Base-by-base conservation (phyloP, 2,113 vertebrate species). In the Perccottus glenii region DNA sequence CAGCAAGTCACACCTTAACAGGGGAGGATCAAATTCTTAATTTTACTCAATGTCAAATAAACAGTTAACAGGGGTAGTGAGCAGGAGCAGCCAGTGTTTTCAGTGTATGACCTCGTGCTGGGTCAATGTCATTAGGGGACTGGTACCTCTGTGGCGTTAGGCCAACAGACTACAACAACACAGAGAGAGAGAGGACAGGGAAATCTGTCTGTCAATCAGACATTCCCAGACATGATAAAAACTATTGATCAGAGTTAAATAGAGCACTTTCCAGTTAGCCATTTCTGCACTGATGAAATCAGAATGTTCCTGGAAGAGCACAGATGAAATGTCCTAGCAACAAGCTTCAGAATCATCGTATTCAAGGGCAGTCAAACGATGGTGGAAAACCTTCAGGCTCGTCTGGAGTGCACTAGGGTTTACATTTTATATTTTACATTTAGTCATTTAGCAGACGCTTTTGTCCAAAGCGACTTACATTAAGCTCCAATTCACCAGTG, bases 181-280 rank as follows among this genome's bases (percentile, higher is more conserved):
- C 40, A 44, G 47, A 64, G 15, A 60, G 15, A 60, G 60, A 78
- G 11, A 43, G 32, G 16, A 42, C 35, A 6, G 64, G 49, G 8
- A 14, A 43, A 55, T 72, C 66, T 64, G 46, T 71, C 70, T 70
- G 77, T 77, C 80, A 75, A 70, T 84, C 71, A 86, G 64, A 50
- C 48, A 61, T 79, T 87, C 77, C 82, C 79, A 80, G 72, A 84
- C 75, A 86, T 71, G 87, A 91, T 92, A 87, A 89, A 84, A 86
- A 83, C 78, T 83, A 89, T 85, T 85, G 85, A 90, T 90, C 70
- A 77, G 76, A 75, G 78, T 42, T 52, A 67, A 82, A 84, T 55
- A 80, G 63, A 79, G 55, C 14, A 47, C 60, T 65, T 89, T 85
- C 87, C 76, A 65, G 87, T 71, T 70, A 82, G 69, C 75, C 82